phyloP scores from a whole-genome alignment of 2,797 vertebrate genomes.

The Sciaenops ocellatus region DNA sequence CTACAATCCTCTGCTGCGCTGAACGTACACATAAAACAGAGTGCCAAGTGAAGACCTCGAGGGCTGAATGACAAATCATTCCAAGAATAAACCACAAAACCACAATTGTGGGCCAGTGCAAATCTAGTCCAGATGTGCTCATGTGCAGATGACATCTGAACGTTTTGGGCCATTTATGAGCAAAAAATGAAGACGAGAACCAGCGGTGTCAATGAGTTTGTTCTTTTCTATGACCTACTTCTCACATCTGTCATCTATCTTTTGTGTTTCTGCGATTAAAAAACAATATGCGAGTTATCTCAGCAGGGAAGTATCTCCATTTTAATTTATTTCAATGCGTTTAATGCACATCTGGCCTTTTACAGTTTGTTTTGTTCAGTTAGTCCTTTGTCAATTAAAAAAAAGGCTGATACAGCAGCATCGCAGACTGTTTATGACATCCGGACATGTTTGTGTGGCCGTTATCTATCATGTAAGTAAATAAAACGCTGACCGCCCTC shows the following conservation, averaged over 20 bases:
- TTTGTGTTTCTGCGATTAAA: slow-evolving; percentile 42
- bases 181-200: slow-evolving; percentile 57
- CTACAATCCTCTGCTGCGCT: slow-evolving; percentile 42
- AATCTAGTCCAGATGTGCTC: slow-evolving; percentile 82
- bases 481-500: slow-evolving; percentile 27
- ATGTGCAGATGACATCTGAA: slow-evolving; percentile 66
- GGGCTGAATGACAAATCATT: slow-evolving; percentile 75
- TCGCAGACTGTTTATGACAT: slow-evolving; percentile 48
- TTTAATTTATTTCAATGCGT: slow-evolving; percentile 34
- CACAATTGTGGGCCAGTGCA: slow-evolving; percentile 67
- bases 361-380: slow-evolving; percentile 23
- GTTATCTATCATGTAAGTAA: slow-evolving; percentile 52
- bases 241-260: slow-evolving; percentile 74
- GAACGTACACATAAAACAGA: slow-evolving; percentile 55
- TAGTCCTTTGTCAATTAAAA: slow-evolving; percentile 12
- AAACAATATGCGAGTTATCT: slow-evolving; percentile 36
- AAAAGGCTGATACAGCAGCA: slow-evolving; percentile 36
- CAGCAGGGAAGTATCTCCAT: slow-evolving; percentile 36
- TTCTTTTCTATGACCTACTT: slow-evolving; percentile 81
- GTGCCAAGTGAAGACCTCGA: slow-evolving; percentile 72
- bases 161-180: slow-evolving; percentile 58
- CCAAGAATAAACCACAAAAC: slow-evolving; percentile 70
- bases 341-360: neutral
- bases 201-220: slow-evolving; percentile 71
- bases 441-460: slow-evolving; percentile 54